Percentiles rank a stretch among this genome's conserved stretches.
These are phyloP conservation scores for Zosterops pallidus DNA, from an alignment of 2,113 vertebrate species.

Conservation along the genomic window DNA sequence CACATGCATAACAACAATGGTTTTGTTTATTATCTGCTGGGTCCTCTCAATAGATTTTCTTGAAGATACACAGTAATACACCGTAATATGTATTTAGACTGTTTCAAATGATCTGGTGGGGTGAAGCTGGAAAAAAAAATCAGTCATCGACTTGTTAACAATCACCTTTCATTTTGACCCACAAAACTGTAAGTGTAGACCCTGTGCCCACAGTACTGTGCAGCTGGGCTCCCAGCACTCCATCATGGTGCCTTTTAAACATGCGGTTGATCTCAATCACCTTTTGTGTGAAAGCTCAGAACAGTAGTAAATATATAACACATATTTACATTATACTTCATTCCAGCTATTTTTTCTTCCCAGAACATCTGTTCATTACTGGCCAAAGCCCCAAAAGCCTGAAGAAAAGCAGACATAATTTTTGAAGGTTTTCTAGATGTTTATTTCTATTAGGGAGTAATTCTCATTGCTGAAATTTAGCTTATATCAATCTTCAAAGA, in stretches of 20 bases:
- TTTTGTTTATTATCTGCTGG: neutral
- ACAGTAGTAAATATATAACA: neutral
- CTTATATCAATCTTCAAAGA: neutral
- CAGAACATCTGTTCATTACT: neutral
- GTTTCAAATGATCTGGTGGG: neutral
- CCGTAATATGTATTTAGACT: neutral
- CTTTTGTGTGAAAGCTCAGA: neutral
- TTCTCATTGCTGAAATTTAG: neutral
- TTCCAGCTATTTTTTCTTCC: neutral
- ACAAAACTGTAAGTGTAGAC: neutral
- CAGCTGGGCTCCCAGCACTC: neutral
- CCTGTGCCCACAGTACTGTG: neutral
- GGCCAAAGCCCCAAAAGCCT: neutral
- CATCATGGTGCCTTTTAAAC: neutral
- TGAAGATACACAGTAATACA: neutral
- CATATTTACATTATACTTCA: neutral
- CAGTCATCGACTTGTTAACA: neutral
- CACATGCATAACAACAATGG: neutral
- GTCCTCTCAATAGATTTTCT: neutral
- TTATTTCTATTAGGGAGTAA: neutral
- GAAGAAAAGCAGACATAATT: neutral
- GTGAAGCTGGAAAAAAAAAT: neutral
- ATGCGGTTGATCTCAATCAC: neutral
- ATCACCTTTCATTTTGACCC: neutral
- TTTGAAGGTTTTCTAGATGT: neutral